phyloP scores from a whole-genome alignment of 2,113 vertebrate genomes.

The Loxodonta africana region DNA sequence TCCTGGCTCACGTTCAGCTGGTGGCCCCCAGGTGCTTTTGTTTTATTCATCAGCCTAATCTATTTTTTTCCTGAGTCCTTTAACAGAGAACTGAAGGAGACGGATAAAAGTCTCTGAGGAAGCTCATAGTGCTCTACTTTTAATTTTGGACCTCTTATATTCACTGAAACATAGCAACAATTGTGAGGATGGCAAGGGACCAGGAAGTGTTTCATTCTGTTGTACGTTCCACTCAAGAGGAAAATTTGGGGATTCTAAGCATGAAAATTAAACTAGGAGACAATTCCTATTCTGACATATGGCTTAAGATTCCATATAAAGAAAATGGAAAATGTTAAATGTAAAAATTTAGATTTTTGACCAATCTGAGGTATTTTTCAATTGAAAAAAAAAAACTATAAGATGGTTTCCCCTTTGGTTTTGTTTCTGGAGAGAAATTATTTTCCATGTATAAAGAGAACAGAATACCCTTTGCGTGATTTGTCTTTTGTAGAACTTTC shows the following conservation, averaged over 20 bases:
- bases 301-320: neutral
- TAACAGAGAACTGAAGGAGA: neutral
- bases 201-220: neutral
- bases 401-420: neutral
- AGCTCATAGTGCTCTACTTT: neutral
- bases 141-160: neutral
- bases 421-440: constrained; percentile 33
- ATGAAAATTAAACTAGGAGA: neutral
- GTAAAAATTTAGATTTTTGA: constrained; percentile 30
- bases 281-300: neutral
- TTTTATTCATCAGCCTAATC: neutral
- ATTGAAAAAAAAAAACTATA: neutral
- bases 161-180: neutral
- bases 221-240: neutral
- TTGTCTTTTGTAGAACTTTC: neutral
- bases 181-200: too few relatives aligned
- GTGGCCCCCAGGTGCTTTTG: neutral
- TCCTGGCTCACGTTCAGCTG: neutral
- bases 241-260: neutral
- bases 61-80: neutral
- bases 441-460: constrained; percentile 39
- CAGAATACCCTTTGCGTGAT: neutral
- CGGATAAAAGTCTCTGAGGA: neutral
- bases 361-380: neutral
- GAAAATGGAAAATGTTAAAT: neutral